Conservation (phyloP, 1,140 invertebrate genomes). For the Macrobrachium nipponense region DNA sequence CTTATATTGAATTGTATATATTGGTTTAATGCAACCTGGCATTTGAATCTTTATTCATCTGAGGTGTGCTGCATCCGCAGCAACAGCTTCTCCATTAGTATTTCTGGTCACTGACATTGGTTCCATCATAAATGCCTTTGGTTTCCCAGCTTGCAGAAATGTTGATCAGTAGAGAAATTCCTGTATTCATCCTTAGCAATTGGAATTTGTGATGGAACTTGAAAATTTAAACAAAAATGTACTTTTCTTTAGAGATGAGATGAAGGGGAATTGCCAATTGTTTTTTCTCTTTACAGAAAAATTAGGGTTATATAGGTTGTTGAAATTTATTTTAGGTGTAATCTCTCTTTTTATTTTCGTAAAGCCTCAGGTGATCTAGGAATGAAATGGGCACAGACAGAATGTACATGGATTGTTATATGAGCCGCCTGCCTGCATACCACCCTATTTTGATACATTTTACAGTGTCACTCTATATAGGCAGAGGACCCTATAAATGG, state of each 20-base stretch:
- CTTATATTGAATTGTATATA: constrained; percentile 19
- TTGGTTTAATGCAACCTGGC: neutral
- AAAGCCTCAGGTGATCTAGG: constrained; percentile 55
- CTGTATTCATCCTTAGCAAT: no score
- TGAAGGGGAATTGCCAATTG: neutral
- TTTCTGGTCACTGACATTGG: no score
- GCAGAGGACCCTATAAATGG: constrained; percentile 55
- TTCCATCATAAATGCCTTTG: no score
- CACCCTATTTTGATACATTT: constrained; percentile 60
- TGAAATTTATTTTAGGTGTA: constrained; percentile 48
- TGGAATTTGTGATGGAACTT: no score
- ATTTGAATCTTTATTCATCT: neutral
- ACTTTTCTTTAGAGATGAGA: neutral
- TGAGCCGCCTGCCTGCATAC: constrained; percentile 56
- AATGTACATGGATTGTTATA: constrained; percentile 59
- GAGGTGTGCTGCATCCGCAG: no score
- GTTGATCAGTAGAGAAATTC: no score
- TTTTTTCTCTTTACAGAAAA: constrained; percentile 13
- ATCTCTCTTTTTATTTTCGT: constrained; percentile 45
- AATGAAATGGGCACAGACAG: constrained; percentile 42
- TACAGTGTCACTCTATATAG: constrained; percentile 59
- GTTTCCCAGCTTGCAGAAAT: no score
- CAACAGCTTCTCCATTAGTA: no score
- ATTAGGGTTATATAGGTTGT: constrained; percentile 48
- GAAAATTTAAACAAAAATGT: neutral